Percentiles rank a stretch among this genome's conserved stretches.
Conservation (phyloP, 2,113 vertebrate genomes). For the Sebastes fasciatus region DNA sequence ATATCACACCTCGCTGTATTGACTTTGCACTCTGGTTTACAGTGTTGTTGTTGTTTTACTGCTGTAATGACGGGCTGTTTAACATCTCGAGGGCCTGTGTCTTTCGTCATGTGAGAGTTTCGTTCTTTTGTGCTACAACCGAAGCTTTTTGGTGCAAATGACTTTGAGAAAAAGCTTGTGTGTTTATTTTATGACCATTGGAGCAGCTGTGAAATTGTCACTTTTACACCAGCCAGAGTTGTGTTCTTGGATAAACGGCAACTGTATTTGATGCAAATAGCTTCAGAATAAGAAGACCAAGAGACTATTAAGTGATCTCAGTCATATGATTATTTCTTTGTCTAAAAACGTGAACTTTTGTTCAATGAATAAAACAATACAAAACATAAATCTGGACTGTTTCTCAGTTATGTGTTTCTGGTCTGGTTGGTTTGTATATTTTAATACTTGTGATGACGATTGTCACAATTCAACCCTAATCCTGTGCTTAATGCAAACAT, state of each 20-base stretch:
- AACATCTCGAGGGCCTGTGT: not conserved
- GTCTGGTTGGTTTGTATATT: not conserved
- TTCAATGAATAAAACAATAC: not conserved
- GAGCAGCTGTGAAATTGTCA: constrained; percentile 4
- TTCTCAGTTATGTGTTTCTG: not conserved
- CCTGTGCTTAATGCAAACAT: not conserved
- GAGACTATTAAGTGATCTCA: not conserved
- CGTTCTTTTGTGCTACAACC: not conserved
- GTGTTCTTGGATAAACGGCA: not conserved
- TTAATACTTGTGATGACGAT: not conserved
- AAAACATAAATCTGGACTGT: not conserved
- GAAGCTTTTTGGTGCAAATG: constrained; percentile 5
- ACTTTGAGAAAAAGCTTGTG: constrained; percentile 12
- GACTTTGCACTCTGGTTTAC: constrained; percentile 30
- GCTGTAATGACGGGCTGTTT: constrained; percentile 7
- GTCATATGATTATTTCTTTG: not conserved
- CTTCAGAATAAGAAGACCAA: not conserved
- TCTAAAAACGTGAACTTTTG: not conserved
- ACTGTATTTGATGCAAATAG: not conserved
- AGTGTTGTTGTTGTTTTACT: constrained; percentile 10
- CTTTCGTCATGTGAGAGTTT: not conserved
- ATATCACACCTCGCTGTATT: constrained; percentile 23
- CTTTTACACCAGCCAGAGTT: not conserved
- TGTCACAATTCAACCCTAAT: not conserved
- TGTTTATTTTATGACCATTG: not conserved